Conservation (phyloP, 30 jellyfish, hydroid and myxozoan genomes). For the Turritopsis dohrnii region DNA sequence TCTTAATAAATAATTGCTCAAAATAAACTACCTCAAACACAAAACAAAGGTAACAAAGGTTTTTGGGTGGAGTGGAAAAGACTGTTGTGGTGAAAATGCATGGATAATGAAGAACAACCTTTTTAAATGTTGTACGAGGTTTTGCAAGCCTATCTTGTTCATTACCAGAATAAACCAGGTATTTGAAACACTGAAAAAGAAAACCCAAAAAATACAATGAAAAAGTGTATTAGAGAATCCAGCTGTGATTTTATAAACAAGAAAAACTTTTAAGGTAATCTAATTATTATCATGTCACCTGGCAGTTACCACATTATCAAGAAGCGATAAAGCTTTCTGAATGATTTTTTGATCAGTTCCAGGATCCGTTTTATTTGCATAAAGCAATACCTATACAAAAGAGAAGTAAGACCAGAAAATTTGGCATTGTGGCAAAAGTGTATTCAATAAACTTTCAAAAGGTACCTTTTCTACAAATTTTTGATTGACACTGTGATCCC, state of each 20-base stretch:
- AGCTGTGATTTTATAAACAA: too few species aligned
- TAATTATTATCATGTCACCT: slow-evolving; percentile 32
- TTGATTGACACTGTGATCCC: slow-evolving; percentile 79
- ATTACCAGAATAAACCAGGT: slow-evolving; percentile 31
- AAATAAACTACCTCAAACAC: too few species aligned
- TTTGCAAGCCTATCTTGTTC: slow-evolving; percentile 55
- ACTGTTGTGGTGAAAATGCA: too few species aligned
- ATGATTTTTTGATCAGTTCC: slow-evolving; percentile 59
- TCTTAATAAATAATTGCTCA: too few species aligned
- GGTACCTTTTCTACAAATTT: slow-evolving; percentile 78
- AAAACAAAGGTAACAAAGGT: too few species aligned
- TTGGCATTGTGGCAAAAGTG: background rate
- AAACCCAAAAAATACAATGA: background rate
- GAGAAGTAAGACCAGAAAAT: background rate
- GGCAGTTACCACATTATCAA: slow-evolving; percentile 83
- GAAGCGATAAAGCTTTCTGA: slow-evolving; percentile 70
- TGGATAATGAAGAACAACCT: slow-evolving; percentile 40
- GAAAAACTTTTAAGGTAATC: too few species aligned
- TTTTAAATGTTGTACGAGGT: slow-evolving; percentile 61
- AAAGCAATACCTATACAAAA: slow-evolving; percentile 57
- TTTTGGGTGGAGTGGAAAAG: too few species aligned
- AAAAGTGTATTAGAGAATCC: background rate
- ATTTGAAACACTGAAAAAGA: background rate
- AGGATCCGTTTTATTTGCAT: slow-evolving; percentile 60
- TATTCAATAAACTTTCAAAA: background rate